Evolutionary conservation across 2,797 vertebrate species (phyloP).

Genomic region (Epinephelus malabaricus): DNA sequence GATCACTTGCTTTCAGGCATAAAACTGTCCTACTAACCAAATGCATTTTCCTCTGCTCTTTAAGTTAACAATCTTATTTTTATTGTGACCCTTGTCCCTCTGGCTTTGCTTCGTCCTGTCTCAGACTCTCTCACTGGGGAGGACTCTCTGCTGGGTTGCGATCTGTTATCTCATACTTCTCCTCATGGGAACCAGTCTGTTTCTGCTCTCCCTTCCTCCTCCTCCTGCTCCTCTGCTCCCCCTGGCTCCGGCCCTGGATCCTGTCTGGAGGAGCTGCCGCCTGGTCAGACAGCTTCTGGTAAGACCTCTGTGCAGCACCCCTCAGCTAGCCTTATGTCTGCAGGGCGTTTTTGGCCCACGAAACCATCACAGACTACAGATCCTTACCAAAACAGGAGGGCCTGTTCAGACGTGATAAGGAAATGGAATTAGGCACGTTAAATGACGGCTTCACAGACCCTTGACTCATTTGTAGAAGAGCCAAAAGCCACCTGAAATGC

Average conservation of each 20-base stretch:
- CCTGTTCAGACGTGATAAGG: slow-evolving; percentile 5
- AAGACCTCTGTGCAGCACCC: slow-evolving; percentile 76
- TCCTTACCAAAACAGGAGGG: slow-evolving; percentile 21
- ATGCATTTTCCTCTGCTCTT: slow-evolving; percentile 14
- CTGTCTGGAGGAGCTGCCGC: slow-evolving; percentile 88
- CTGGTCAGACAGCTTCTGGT: slow-evolving; percentile 91
- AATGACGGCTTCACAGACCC: slow-evolving; percentile 53
- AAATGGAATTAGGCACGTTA: slow-evolving; percentile 19
- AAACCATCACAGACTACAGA: slow-evolving; percentile 14
- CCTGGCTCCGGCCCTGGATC: slow-evolving; percentile 87
- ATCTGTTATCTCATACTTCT: slow-evolving; percentile 93
- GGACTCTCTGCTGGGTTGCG: slow-evolving; percentile 93
- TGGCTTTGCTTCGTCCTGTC: slow-evolving; percentile 66
- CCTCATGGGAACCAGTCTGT: slow-evolving; percentile 86
- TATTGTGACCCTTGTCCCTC: slow-evolving; percentile 42
- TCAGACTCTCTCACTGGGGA: slow-evolving; percentile 94
- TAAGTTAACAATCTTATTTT: slow-evolving; percentile 36
- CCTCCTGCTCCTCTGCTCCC: slow-evolving; percentile 87
- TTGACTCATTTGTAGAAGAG: slow-evolving; percentile 54
- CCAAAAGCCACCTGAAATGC: slow-evolving; percentile 57
- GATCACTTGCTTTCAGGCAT: background rate
- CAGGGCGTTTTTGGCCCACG: slow-evolving; percentile 9
- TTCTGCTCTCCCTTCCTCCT: slow-evolving; percentile 90
- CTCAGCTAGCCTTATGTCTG: slow-evolving; percentile 4
- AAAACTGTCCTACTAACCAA: slow-evolving; percentile 48